phyloP scores from a whole-genome alignment of 2,797 vertebrate genomes.

The Ambastaia sidthimunki region DNA sequence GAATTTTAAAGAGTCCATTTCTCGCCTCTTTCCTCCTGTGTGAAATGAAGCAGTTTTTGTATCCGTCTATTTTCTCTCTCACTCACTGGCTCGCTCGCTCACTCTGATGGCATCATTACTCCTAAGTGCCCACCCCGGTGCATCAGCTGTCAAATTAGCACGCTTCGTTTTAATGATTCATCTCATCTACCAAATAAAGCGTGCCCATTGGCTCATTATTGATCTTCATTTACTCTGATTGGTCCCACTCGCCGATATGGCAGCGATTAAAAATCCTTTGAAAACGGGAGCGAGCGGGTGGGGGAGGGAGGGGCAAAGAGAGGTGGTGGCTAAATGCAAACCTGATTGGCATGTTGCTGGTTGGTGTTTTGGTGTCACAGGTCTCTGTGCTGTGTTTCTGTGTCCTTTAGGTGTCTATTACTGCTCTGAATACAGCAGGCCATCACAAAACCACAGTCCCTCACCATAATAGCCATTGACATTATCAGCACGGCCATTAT shows the following conservation, averaged over 20 bases:
- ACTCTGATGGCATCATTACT: slow-evolving; percentile 65
- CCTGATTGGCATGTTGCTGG: slow-evolving; percentile 40
- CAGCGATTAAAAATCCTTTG: slow-evolving; percentile 58
- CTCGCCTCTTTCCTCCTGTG: slow-evolving; percentile 33
- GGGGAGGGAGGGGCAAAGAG: background rate
- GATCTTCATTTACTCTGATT: slow-evolving; percentile 65
- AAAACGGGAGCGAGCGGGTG: slow-evolving; percentile 29
- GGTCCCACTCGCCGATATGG: slow-evolving; percentile 58
- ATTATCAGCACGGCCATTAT: slow-evolving; percentile 52
- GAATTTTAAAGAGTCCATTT: slow-evolving; percentile 28
- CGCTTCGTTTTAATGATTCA: slow-evolving; percentile 62
- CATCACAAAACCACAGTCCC: slow-evolving; percentile 53
- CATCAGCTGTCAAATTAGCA: slow-evolving; percentile 65
- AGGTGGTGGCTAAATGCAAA: slow-evolving; percentile 26
- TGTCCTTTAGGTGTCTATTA: slow-evolving; percentile 55
- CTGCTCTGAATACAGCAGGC: slow-evolving; percentile 27
- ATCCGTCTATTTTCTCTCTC: background rate
- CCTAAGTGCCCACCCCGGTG: slow-evolving; percentile 51
- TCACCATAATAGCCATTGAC: slow-evolving; percentile 52
- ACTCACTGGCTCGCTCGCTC: slow-evolving; percentile 32
- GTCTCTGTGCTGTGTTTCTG: slow-evolving; percentile 8
- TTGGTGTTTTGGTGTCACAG: slow-evolving; percentile 29
- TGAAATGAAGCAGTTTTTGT: slow-evolving; percentile 46
- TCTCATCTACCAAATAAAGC: slow-evolving; percentile 63
- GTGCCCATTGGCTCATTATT: slow-evolving; percentile 62